These are phyloP conservation scores for Atethmia centrago DNA, from an alignment of 2,888 invertebrate genomes.

Conservation along the genomic window DNA sequence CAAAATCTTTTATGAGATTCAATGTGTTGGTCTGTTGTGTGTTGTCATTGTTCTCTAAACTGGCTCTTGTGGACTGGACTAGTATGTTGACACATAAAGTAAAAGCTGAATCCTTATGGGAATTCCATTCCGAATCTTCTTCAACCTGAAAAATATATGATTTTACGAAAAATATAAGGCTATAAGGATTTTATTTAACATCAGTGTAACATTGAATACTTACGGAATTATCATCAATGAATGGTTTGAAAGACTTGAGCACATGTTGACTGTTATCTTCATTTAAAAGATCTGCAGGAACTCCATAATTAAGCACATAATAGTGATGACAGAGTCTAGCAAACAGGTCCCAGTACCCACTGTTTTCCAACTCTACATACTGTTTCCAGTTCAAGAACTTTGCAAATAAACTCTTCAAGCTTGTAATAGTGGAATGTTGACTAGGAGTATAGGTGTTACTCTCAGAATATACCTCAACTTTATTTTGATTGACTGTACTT, in stretches of 20 bases:
- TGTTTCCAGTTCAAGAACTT: conserved; percentile 83
- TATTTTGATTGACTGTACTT: conserved; percentile 62
- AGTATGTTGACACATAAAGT: conserved; percentile 82
- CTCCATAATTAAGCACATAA: conserved; percentile 80
- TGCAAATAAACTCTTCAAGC: conserved; percentile 76
- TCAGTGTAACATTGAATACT: conserved; percentile 36
- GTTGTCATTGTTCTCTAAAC: conserved; percentile 88
- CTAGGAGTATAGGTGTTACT: conserved; percentile 67
- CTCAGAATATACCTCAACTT: conserved; percentile 71
- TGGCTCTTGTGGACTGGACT: conserved; percentile 84
- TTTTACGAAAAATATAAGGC: neutral
- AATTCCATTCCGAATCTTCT: conserved; percentile 71
- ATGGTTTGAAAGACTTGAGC: conserved; percentile 78
- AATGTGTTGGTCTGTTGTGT: conserved; percentile 89
- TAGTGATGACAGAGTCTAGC: conserved; percentile 80
- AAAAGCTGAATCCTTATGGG: conserved; percentile 80
- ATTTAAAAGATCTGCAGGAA: conserved; percentile 75
- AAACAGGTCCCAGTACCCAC: conserved; percentile 79
- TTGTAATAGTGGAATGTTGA: conserved; percentile 72
- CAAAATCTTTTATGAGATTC: conserved; percentile 89
- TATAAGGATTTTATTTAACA: neutral
- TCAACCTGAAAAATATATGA: conserved; percentile 71
- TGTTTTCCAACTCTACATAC: conserved; percentile 74
- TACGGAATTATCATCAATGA: conserved; percentile 54
- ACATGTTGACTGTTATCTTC: conserved; percentile 77